Base-by-base conservation (phyloP, 2,113 vertebrate species). In the Mystacornis crossleyi region DNA sequence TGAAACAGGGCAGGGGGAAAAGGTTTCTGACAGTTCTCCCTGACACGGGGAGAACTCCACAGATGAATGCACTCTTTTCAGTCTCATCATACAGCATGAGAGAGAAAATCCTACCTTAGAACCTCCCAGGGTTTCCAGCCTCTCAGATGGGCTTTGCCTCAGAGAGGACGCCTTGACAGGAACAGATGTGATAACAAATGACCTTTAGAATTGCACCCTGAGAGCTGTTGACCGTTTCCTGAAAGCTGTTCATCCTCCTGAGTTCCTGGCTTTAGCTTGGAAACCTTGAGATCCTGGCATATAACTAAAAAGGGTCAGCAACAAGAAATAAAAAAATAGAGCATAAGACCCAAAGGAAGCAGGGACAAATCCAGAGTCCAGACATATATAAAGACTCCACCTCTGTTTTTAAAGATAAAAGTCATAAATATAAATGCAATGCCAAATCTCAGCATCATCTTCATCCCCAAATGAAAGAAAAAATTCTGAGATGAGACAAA, bases 131-230 rank as follows among this genome's bases (percentile, higher is more conserved):
- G 75, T 60, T 93, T 93, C 81, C 83, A 88, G 58, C 10, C 65
- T 81, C 95, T 95, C 65, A 25, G 51, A 71, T 34, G 48, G 53
- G 65, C 81, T 94, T 94, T 91, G 51, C 86, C 74, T 89, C 43
- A 26, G 82, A 96, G 86, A 83, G 34, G 67, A 92, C 0, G 54
- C 71, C 94, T 95, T 95, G 89, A 89, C 95, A 95, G 73, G 83
- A 94, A 84, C 89, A 96, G 94, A 97, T 86, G 91, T 95, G 96
- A 86, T 91, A 96, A 97, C 96, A 97, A 96, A 97, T 85, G 72
- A 95, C 81, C 91, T 94, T 95, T 95, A 86, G 86, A 95, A 95
- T 85, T 81, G 80, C 77, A 87, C 69, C 55, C 83, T 81, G 86
- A 95, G 91, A 95, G 89, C 91, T 94, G 80, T 33, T 96, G 93